Conservation (phyloP, 1,140 invertebrate species). For the Zeugodacus cucurbitae region DNA sequence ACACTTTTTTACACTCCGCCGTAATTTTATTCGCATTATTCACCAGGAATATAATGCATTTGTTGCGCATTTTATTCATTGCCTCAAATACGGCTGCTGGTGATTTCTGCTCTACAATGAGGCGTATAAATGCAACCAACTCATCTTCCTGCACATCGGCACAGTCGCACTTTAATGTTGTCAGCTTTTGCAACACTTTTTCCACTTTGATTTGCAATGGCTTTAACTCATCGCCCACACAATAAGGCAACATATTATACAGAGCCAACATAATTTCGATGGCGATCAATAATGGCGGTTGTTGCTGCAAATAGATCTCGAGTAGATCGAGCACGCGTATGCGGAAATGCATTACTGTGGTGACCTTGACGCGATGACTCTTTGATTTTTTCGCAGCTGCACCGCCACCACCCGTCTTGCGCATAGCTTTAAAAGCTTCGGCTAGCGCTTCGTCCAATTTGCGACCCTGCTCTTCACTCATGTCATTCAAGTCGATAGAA, state of each 20-base stretch:
- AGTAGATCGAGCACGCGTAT: constrained; percentile 77
- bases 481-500: constrained; percentile 79
- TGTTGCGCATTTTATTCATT: constrained; percentile 47
- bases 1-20: constrained; percentile 16
- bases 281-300: constrained; percentile 73
- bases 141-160: constrained; percentile 67
- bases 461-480: constrained; percentile 79
- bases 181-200: constrained; percentile 72
- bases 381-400: constrained; percentile 67
- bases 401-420: constrained; percentile 57
- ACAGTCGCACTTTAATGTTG: constrained; percentile 69
- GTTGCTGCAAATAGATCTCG: constrained; percentile 74
- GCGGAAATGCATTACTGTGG: constrained; percentile 76
- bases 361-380: constrained; percentile 74
- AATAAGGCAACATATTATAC: constrained; percentile 74
- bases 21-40: constrained; percentile 36
- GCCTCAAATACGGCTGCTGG: constrained; percentile 40
- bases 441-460: constrained; percentile 76
- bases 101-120: constrained; percentile 47
- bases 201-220: constrained; percentile 74
- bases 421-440: constrained; percentile 75
- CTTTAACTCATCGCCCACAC: constrained; percentile 73
- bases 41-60: constrained; percentile 46
- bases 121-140: constrained; percentile 69
- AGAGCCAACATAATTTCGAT: constrained; percentile 76